Conservation (phyloP, 2,888 invertebrate species). For the Luffia ferchaultella region DNA sequence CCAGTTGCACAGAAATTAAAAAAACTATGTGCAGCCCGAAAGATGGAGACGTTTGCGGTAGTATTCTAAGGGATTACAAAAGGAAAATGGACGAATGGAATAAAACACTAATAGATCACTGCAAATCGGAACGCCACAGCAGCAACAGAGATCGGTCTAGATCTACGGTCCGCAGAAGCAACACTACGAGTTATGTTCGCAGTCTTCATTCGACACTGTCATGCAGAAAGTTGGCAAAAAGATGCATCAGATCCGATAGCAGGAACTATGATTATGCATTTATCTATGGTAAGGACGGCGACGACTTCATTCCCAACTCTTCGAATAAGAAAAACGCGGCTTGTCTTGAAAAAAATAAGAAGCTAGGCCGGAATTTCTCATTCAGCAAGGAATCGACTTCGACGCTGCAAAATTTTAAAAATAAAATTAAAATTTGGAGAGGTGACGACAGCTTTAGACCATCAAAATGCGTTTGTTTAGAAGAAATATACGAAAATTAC, state of each 20-base stretch:
- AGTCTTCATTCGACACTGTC: slow-evolving; percentile 47
- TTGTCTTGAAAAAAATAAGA: slow-evolving; percentile 30
- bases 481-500: slow-evolving; percentile 51
- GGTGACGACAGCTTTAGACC: slow-evolving; percentile 26
- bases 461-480: slow-evolving; percentile 47
- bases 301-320: slow-evolving; percentile 15
- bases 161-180: slow-evolving; percentile 34
- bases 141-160: slow-evolving; percentile 25
- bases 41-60: slow-evolving; percentile 32
- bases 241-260: slow-evolving; percentile 27
- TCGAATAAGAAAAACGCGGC: not conserved
- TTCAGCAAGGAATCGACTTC: slow-evolving; percentile 27
- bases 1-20: slow-evolving; percentile 49
- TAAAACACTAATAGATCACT: slow-evolving; percentile 45
- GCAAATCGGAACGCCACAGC: slow-evolving; percentile 31
- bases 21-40: slow-evolving; percentile 37
- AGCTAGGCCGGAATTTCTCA: slow-evolving; percentile 32
- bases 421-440: slow-evolving; percentile 41
- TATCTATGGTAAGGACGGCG: slow-evolving; percentile 26
- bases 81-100: slow-evolving; percentile 61
- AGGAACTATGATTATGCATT: slow-evolving; percentile 35
- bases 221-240: slow-evolving; percentile 30
- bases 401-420: slow-evolving; percentile 38
- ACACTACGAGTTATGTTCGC: slow-evolving; percentile 37
- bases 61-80: slow-evolving; percentile 51